Percentiles rank a stretch among this genome's conserved stretches.
Conservation (phyloP, 92 coral and sea anemone genomes). For the Micromussa lordhowensis region DNA sequence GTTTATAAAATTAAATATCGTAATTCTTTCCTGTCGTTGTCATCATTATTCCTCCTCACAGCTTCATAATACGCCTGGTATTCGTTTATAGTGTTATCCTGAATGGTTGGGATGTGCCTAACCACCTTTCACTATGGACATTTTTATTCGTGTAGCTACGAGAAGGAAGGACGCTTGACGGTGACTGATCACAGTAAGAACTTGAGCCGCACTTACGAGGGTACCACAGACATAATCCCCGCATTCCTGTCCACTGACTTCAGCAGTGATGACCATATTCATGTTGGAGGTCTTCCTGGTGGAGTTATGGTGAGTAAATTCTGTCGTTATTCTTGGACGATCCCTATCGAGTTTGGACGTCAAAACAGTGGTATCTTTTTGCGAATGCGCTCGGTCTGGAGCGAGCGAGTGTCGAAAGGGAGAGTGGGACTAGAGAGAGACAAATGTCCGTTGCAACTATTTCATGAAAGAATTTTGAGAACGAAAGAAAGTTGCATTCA, state of each 20-base stretch:
- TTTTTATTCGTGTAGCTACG: slow-evolving; percentile 57
- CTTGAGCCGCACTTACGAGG: slow-evolving; percentile 86
- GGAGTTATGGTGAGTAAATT: slow-evolving; percentile 67
- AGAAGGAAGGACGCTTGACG: slow-evolving; percentile 80
- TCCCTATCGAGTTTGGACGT: neutral
- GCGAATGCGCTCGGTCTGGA: too few relatives aligned
- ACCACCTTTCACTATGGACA: neutral
- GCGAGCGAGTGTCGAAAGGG: too few relatives aligned
- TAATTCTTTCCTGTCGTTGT: too few relatives aligned
- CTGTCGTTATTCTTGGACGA: neutral
- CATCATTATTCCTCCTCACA: too few relatives aligned
- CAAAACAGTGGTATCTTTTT: too few relatives aligned
- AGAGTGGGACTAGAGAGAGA: too few relatives aligned
- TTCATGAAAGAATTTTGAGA: neutral
- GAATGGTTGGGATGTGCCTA: too few relatives aligned
- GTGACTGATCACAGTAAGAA: slow-evolving; percentile 78
- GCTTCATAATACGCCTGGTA: too few relatives aligned
- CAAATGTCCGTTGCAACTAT: neutral
- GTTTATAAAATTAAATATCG: too few relatives aligned
- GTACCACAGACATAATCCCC: neutral
- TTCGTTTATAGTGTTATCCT: too few relatives aligned
- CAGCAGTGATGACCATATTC: slow-evolving; percentile 35
- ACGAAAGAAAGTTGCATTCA: neutral
- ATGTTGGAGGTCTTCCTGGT: slow-evolving; percentile 85
- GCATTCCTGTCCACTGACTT: slow-evolving; percentile 13